These are phyloP conservation scores for Chrysemys picta DNA, from an alignment of 2,113 vertebrate species.

Conservation along the genomic window DNA sequence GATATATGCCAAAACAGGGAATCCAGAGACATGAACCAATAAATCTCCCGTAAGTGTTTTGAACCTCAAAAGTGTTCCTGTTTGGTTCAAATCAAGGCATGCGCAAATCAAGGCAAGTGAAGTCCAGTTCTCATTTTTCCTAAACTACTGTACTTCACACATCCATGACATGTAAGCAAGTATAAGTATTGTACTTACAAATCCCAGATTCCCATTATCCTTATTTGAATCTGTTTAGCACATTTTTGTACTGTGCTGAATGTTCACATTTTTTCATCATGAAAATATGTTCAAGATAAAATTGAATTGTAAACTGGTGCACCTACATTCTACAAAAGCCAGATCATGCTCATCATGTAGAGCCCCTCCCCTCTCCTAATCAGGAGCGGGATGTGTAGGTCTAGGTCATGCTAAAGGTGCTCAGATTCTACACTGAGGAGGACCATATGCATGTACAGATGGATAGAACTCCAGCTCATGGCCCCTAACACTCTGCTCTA, in stretches of 20 bases:
- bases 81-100: neutral
- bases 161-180: neutral
- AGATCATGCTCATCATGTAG: neutral
- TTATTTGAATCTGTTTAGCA: neutral
- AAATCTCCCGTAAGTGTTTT: neutral
- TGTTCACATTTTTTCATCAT: neutral
- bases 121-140: neutral
- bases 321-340: neutral
- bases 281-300: neutral
- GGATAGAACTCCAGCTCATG: neutral
- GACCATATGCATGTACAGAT: rapidly evolving
- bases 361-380: neutral
- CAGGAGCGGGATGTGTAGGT: neutral
- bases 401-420: too few species aligned
- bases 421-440: neutral
- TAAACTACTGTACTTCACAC: neutral
- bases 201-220: neutral
- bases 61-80: neutral
- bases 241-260: neutral
- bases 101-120: neutral
- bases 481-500: neutral
- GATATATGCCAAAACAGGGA: neutral
- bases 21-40: neutral
- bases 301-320: neutral
- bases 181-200: neutral